Evolutionary conservation across 2,797 vertebrate species (phyloP), one percentile per base, ranked within the genome.

Genomic region (Sebastes iracundus): DNA sequence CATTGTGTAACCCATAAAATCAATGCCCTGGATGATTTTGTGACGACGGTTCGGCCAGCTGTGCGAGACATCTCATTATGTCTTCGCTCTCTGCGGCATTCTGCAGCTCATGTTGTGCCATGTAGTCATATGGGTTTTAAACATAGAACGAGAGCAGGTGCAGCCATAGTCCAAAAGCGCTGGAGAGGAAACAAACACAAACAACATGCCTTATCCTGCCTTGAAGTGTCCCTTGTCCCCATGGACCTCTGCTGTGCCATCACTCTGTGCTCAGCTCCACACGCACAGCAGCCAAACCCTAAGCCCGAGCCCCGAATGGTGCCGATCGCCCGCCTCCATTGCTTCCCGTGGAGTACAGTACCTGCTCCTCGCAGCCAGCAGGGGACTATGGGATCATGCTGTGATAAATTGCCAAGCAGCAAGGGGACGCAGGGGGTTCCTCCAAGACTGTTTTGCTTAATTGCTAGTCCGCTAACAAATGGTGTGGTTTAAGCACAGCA

Each of bases 381-480:
- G 80, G 86, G 80, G 86, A 87, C 79, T 27, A 60, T n/a, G 11
- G 82, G 75, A 63, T 82, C 93, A 75, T 52, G 83, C 93, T 91
- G 93, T 80, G 90, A 95, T 94, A 93, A 96, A 95, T 88, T 90
- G 84, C 79, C 86, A 49, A 73, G 82, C 85, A 79, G 88, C 74
- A 71, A 65, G 30, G 58, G 65, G 76, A 81, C 81, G 80, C 38
- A 12, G 74, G 78, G 67, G 87, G 81, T 77, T 91, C 92, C 88
- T 88, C 83, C 81, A 89, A 88, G 89, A 78, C 90, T 85, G 82
- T 90, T 95, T 92, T 91, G 88, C 90, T 90, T 95, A 94, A 94
- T 94, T 94, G 90, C 88, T 62, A 64, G 83, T 28, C 80, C 55
- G 10, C 87, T 94, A 94, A 94, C 87, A 90, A 93, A 88, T 83